These are phyloP conservation scores for Taenaris catops DNA, from an alignment of 2,888 invertebrate species.

Conservation along the genomic window DNA sequence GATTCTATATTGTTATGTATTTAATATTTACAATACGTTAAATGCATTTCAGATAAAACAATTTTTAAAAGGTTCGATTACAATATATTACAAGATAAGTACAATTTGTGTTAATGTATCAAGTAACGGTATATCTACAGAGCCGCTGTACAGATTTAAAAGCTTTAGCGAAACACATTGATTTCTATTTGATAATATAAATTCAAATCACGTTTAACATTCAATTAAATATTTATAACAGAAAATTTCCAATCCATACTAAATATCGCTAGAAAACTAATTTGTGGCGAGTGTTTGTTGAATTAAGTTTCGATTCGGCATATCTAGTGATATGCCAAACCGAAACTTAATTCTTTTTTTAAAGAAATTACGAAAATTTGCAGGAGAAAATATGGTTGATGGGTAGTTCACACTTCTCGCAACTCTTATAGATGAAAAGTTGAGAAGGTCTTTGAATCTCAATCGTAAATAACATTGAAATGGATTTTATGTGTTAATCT, in stretches of 20 bases:
- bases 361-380: no score
- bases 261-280: no score
- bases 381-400: no score
- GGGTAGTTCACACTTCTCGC: no score
- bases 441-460: no score
- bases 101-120: conserved; percentile 15
- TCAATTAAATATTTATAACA: conserved; percentile 13
- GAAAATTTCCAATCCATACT: conserved; percentile 15
- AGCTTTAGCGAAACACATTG: conserved; percentile 23
- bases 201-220: conserved; percentile 16
- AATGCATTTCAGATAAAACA: conserved; percentile 29
- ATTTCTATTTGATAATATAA: conserved; percentile 16
- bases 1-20: conserved; percentile 18
- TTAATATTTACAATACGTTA: conserved; percentile 54
- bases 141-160: conserved; percentile 24
- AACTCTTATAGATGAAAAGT: no score
- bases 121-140: conserved; percentile 24
- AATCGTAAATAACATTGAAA: no score
- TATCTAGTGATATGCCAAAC: no score
- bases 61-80: conserved; percentile 42
- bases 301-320: no score
- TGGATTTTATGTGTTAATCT: no score
- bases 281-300: no score
- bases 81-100: conserved; percentile 25
- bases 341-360: no score